Conservation (phyloP, 2,113 vertebrate genomes). For the Actenoides hombroni region DNA sequence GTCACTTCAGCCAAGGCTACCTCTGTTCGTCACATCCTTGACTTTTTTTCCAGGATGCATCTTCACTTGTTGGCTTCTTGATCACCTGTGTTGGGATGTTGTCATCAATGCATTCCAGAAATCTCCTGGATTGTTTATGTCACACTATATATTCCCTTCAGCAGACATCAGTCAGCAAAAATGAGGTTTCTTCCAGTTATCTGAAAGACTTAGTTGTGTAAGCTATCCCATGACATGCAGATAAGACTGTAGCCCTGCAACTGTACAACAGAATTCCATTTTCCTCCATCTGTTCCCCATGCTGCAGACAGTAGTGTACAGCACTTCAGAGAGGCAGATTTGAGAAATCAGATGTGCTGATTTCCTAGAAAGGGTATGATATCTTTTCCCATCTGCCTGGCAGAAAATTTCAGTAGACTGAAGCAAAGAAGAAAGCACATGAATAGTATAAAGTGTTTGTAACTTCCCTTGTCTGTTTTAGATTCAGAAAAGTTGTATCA, state of each 20-base stretch:
- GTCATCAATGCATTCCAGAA: background rate
- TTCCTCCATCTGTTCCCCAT: background rate
- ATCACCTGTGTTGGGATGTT: background rate
- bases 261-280: background rate
- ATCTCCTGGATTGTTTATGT: background rate
- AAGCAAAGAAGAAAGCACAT: background rate
- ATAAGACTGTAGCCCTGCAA: background rate
- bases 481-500: background rate
- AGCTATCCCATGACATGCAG: background rate
- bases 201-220: background rate
- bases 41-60: background rate
- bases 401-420: background rate
- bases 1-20: background rate
- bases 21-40: background rate
- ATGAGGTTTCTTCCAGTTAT: background rate
- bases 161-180: background rate
- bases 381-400: background rate
- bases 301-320: background rate
- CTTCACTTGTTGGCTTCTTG: background rate
- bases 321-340: background rate
- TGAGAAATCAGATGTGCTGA: background rate
- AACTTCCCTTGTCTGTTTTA: background rate
- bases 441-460: background rate
- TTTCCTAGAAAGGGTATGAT: background rate
- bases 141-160: accelerated